Evolutionary conservation across 2,113 vertebrate species (phyloP).

Genomic region (Gymnarchus niloticus): DNA sequence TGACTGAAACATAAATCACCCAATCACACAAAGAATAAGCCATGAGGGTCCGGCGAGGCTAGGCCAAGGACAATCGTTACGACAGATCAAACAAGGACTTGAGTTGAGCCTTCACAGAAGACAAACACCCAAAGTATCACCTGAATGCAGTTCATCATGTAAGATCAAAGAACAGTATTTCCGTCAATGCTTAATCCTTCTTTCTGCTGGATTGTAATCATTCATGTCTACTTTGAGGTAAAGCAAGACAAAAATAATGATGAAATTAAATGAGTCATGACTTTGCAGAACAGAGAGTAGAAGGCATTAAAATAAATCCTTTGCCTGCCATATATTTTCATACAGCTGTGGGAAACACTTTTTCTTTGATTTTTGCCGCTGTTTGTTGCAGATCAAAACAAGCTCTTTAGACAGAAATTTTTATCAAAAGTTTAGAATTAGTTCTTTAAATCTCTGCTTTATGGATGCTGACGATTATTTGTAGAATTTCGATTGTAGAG

Average conservation of each 20-base stretch:
- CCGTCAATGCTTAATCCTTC: constrained; percentile 7
- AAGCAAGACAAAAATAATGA: not conserved
- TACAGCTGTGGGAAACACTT: not conserved
- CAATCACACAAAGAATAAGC: not conserved
- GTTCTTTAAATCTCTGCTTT: not conserved
- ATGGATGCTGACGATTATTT: not conserved
- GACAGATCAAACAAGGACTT: not conserved
- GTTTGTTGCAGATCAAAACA: constrained; percentile 9
- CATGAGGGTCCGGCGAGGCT: not conserved
- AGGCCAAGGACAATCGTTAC: not conserved
- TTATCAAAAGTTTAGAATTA: constrained; percentile 4
- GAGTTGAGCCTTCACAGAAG: not conserved
- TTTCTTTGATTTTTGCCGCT: not conserved
- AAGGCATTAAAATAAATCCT: constrained; percentile 11
- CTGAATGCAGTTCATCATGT: constrained; percentile 10
- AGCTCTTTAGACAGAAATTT: not conserved
- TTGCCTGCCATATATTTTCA: not conserved
- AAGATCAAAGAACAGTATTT: constrained; percentile 8
- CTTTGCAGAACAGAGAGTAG: not conserved
- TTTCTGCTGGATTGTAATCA: not conserved
- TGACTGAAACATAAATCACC: not conserved
- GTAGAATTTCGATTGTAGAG: not conserved
- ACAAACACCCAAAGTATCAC: not conserved
- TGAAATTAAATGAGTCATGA: not conserved
- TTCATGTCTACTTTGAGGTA: not conserved